Base-by-base conservation (phyloP, 2,113 vertebrate species). In the Cathartes aura region DNA sequence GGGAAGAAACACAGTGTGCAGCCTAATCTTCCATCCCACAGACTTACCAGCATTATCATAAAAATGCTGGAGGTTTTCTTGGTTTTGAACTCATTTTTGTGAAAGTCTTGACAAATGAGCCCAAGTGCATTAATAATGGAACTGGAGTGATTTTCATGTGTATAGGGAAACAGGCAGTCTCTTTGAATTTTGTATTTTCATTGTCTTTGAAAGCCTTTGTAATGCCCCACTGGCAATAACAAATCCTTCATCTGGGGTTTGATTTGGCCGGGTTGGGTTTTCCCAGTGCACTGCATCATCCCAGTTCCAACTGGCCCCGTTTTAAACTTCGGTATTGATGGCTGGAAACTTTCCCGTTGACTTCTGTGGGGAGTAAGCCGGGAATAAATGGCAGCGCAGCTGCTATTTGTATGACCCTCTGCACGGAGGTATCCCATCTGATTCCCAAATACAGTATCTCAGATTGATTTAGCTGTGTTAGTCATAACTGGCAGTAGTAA, bases 21-120 rank as follows among this genome's bases (percentile, higher is more conserved):
- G 83, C 78, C 86, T 97, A 91, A 96, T 97, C 95, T 96, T 72
- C 71, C 85, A 82, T 70, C 83, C 94, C 50, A 70, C 93, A 96
- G 91, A 71, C 34, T 90, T 72, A 56, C 63, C 4, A 6, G 27
- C 63, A 90, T 97, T 96, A 96, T 67, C 95, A 84, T 91, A 55
- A 97, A 93, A 94, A 94, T 68, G n/a, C 83, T 95, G 79, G 82
- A 80, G 81, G 38, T 96, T 95, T 94, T 72, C 76, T 87, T 71
- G 66, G 66, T 70, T 93, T 91, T 90, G n/a, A 93, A 86, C 67
- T 91, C 5, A 22, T 58, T 96, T 96, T 40, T 81, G 29, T 68
- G 63, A 26, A 82, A 87, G 45, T 82, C 76, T 80, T 92, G 76
- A 93, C 90, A 96, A 95, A 96, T 23, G 74, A 96, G 63, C 86